Evolutionary conservation across 2,888 invertebrate species (phyloP), one percentile per base, ranked within the genome.

Genomic region (Mechanitis mazaeus): DNA sequence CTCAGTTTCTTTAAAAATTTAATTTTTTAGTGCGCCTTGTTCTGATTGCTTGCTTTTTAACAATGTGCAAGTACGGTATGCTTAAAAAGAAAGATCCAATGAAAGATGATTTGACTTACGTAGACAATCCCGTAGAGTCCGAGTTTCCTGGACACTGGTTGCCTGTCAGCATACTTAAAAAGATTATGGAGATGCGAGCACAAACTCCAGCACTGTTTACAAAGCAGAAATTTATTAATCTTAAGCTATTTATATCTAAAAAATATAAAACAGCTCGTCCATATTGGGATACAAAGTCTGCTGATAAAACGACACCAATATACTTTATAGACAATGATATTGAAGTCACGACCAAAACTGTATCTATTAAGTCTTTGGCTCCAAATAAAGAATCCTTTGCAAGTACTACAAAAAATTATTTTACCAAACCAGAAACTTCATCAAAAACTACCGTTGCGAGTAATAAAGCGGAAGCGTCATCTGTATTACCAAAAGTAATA

Each of bases 41-140:
- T 66, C 65, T 72, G 60, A 57, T 72, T 64, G 59, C 63, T 50
- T 69, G 70, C 60, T 58, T 68, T 56, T 71, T 72, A 71, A 67
- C 68, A 63, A 68, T 66, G 60, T 69, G 60, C 68, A 70, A 68
- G 60, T 62, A 67, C 42, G 61, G 69, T 3, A 58, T 59, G 55
- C 67, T 66, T 54, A 66, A 64, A 55, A 69, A 73, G 63, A 71
- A 68, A 42, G 68, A 75, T 53, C 68, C 72, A 45, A 60, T 57
- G 1, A 63, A 67, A 33, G 76, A 78, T 45, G 64, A 69, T 31
- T 54, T 78, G 28, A 58, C 76, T 35, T 81, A 69, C 63, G 70
- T 80, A n/a, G 67, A 66, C 60, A 82, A 81, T 68, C 82, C 81
- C 1, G 78, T 82, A 57, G 82, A 81, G 70, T 70, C 82, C 3